Percentiles rank a stretch among this genome's conserved stretches.
Evolutionary conservation across 92 coral and sea anemone genomes (phyloP).

Genomic region (Pocillopora meandrina): DNA sequence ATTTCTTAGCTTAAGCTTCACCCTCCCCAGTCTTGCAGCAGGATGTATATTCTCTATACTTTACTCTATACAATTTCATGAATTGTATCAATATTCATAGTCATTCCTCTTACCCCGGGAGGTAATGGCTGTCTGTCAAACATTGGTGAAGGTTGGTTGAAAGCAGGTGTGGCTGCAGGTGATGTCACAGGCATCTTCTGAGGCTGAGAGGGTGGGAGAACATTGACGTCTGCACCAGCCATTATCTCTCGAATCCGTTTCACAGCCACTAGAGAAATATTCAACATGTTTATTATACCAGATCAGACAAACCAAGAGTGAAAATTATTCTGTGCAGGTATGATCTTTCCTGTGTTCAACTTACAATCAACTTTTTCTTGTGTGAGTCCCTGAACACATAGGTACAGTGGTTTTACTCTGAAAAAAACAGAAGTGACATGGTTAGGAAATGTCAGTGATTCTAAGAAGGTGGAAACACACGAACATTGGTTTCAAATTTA

Average conservation of each 20-base stretch:
- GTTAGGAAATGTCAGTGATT: background rate
- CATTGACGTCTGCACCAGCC: constrained; percentile 65
- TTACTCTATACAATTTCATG: too few species aligned
- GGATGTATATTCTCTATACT: too few species aligned
- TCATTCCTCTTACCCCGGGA: constrained; percentile 63
- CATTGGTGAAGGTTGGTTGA: constrained; percentile 53
- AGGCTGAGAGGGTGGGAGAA: constrained; percentile 35
- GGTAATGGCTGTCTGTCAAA: constrained; percentile 72
- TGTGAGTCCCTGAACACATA: constrained; percentile 83
- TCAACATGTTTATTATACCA: background rate
- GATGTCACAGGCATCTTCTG: constrained; percentile 39
- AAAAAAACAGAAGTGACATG: background rate
- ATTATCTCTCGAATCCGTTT: constrained; percentile 81
- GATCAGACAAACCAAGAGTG: background rate
- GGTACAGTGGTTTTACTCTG: constrained; percentile 85
- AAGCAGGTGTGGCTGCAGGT: constrained; percentile 36
- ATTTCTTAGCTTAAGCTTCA: too few species aligned
- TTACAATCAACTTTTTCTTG: constrained; percentile 88
- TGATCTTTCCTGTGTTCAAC: background rate
- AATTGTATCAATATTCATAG: background rate
- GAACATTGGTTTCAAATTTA: too few species aligned
- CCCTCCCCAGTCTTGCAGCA: too few species aligned
- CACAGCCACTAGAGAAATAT: constrained; percentile 73
- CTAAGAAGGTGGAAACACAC: background rate
- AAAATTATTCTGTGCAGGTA: background rate